Evolutionary conservation across 2,113 vertebrate genomes (phyloP).

Genomic region (Centropristis striata): DNA sequence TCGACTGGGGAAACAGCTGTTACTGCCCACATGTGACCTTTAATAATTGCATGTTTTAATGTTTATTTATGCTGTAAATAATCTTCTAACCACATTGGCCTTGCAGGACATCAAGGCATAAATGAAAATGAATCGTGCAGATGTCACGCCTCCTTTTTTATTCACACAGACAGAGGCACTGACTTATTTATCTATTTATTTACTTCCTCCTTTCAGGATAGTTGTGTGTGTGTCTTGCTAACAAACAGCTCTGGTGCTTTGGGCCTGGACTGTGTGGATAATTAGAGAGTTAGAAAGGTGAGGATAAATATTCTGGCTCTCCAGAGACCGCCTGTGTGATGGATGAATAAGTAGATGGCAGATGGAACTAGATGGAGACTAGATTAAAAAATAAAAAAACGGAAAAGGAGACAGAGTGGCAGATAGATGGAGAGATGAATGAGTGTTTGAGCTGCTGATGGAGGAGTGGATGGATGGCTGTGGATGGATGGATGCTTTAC

Average conservation of each 20-base stretch:
- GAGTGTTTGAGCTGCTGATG: background rate
- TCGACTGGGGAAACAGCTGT: no score
- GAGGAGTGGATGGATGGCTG: background rate
- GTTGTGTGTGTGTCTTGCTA: conserved; percentile 5
- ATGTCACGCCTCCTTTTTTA: background rate
- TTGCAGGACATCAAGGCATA: background rate
- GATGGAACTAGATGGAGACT: conserved; percentile 27
- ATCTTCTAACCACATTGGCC: no score
- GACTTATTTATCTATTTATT: no score
- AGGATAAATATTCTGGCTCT: conserved; percentile 36
- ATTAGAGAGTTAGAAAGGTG: conserved; percentile 49
- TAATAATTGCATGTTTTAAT: no score
- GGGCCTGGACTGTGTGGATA: conserved; percentile 38
- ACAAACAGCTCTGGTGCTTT: conserved; percentile 31
- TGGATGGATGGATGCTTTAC: background rate
- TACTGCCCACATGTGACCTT: no score
- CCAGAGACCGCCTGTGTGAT: conserved; percentile 36
- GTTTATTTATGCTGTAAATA: no score
- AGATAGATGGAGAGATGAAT: background rate
- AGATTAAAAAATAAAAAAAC: conserved; percentile 4
- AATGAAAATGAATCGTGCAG: background rate
- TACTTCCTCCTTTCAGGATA: background rate
- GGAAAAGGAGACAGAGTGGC: background rate
- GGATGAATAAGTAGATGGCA: conserved; percentile 46
- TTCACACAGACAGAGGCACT: background rate